These are phyloP conservation scores for Somateria mollissima DNA, from an alignment of 2,797 vertebrate species.

Conservation along the genomic window DNA sequence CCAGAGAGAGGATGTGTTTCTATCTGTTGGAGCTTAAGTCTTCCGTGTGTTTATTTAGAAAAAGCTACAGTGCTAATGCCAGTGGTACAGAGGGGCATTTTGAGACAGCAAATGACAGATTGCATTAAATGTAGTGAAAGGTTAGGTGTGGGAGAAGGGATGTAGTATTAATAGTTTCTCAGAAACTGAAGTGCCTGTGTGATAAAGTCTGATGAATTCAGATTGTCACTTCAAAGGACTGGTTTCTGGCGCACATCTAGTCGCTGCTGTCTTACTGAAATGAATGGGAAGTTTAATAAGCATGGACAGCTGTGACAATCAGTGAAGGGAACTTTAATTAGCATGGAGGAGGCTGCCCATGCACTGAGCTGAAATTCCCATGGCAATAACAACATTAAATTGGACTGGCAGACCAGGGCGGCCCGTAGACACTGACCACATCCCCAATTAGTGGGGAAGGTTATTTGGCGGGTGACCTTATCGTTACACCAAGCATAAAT, in stretches of 20 bases:
- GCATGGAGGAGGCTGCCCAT: slow-evolving; percentile 32
- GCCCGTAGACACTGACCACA: background rate
- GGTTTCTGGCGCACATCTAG: slow-evolving; percentile 29
- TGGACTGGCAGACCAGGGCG: slow-evolving; percentile 12
- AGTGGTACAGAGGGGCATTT: background rate
- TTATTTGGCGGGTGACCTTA: slow-evolving; percentile 33
- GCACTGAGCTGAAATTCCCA: slow-evolving; percentile 52
- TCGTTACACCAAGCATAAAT: slow-evolving; percentile 9
- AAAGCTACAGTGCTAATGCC: background rate
- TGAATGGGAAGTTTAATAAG: slow-evolving; percentile 66
- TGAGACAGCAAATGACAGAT: slow-evolving; percentile 8
- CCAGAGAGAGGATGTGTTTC: background rate
- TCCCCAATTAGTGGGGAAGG: slow-evolving; percentile 26
- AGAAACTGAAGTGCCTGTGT: background rate
- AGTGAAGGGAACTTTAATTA: slow-evolving; percentile 67
- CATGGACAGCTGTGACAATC: slow-evolving; percentile 67
- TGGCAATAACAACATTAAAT: slow-evolving; percentile 47
- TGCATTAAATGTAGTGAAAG: slow-evolving; percentile 22
- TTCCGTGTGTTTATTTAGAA: background rate
- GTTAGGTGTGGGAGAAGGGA: background rate
- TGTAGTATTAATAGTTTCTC: slow-evolving; percentile 9
- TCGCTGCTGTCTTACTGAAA: slow-evolving; percentile 18
- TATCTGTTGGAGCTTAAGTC: background rate
- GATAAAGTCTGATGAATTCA: slow-evolving; percentile 53
- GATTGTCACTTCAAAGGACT: slow-evolving; percentile 66